These are phyloP conservation scores for Brachylomia viminalis DNA, from an alignment of 2,888 invertebrate genomes.

Conservation along the genomic window DNA sequence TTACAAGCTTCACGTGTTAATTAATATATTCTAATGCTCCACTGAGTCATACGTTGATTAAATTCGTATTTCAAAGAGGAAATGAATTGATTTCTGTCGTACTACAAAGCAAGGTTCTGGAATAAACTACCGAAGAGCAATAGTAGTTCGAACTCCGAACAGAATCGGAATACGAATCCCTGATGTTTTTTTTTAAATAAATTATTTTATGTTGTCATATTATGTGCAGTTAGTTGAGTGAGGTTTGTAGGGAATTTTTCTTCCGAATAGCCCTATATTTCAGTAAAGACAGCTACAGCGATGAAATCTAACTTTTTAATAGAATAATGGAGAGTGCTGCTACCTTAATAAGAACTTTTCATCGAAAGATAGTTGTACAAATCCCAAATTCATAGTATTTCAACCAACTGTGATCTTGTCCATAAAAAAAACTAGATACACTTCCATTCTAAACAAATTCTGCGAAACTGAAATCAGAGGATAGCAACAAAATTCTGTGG, in stretches of 20 bases:
- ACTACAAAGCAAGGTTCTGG: not conserved
- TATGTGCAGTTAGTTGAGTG: not conserved
- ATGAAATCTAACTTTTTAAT: not conserved
- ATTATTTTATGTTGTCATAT: not conserved
- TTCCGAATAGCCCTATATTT: not conserved
- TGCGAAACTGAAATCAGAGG: not conserved
- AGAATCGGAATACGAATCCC: not conserved
- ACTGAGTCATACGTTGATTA: slow-evolving; percentile 33
- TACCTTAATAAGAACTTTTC: not conserved
- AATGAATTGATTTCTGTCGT: slow-evolving; percentile 21
- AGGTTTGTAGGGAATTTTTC: not conserved
- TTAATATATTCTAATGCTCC: slow-evolving; percentile 56
- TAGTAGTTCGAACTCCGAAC: not conserved
- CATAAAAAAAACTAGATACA: no score
- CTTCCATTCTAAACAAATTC: not conserved
- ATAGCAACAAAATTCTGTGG: not conserved
- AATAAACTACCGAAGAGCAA: not conserved
- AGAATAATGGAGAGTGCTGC: not conserved
- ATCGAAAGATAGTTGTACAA: not conserved
- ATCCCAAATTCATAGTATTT: not conserved
- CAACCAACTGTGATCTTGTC: not conserved
- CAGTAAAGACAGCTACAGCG: not conserved
- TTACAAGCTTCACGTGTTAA: slow-evolving; percentile 56
- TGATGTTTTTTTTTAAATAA: not conserved
- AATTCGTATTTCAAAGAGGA: slow-evolving; percentile 13